phyloP scores from a whole-genome alignment of 2,113 vertebrate species.

The Leptocoma aspasia region DNA sequence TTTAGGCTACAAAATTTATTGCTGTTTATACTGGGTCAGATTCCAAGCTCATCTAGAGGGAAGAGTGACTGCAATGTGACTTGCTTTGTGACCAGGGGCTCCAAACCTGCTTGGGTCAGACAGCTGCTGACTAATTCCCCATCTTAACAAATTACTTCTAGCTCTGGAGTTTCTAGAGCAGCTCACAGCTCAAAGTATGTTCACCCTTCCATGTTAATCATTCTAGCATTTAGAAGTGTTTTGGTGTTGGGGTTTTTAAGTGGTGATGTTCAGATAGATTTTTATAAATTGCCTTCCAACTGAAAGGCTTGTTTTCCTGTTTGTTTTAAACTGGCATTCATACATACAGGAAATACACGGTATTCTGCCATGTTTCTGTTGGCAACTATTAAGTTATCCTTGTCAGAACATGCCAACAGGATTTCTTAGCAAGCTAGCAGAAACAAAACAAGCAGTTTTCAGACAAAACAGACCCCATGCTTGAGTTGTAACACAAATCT shows the following conservation, averaged over 20 bases:
- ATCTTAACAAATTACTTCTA: slow-evolving; percentile 13
- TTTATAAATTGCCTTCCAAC: slow-evolving; percentile 54
- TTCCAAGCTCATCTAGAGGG: slow-evolving; percentile 10
- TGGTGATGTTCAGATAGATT: slow-evolving; percentile 42
- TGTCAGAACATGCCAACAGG: slow-evolving; percentile 72
- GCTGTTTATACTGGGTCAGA: slow-evolving; percentile 22
- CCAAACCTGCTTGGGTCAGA: slow-evolving; percentile 10
- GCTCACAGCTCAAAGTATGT: not conserved
- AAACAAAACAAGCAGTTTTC: slow-evolving; percentile 66
- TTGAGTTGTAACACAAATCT: slow-evolving; percentile 14
- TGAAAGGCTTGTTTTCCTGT: slow-evolving; percentile 72
- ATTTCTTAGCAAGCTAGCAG: slow-evolving; percentile 69
- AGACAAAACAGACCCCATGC: slow-evolving; percentile 66
- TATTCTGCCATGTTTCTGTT: slow-evolving; percentile 76
- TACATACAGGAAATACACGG: slow-evolving; percentile 66
- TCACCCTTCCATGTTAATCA: slow-evolving; percentile 27
- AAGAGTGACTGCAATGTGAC: not conserved
- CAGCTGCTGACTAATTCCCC: slow-evolving; percentile 42
- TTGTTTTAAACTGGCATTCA: slow-evolving; percentile 66
- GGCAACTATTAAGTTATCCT: slow-evolving; percentile 69
- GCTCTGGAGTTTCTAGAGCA: slow-evolving; percentile 6
- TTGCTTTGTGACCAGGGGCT: slow-evolving; percentile 22
- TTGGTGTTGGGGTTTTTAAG: not conserved
- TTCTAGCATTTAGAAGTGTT: slow-evolving; percentile 33
- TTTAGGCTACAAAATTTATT: slow-evolving; percentile 17